Percentiles rank a stretch among this genome's conserved stretches.
These are phyloP conservation scores for Umimayanthus kanabou DNA, from an alignment of 92 coral and sea anemone genomes.

Conservation along the genomic window DNA sequence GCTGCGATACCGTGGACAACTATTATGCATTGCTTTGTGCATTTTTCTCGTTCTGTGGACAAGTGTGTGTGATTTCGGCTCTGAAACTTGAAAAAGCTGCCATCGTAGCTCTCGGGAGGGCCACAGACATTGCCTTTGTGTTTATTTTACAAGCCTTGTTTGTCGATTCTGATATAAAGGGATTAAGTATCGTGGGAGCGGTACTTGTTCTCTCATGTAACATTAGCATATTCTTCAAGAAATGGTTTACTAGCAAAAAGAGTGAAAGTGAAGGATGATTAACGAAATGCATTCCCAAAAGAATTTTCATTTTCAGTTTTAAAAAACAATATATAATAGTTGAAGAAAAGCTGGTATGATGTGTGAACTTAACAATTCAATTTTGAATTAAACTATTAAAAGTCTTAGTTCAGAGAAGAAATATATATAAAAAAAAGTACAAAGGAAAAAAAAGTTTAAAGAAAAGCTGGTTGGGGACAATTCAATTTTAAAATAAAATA, in stretches of 20 bases:
- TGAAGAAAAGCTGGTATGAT: too few species aligned
- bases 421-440: too few species aligned
- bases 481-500: too few species aligned
- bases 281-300: too few species aligned
- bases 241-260: slow-evolving; percentile 18
- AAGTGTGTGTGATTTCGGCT: slow-evolving; percentile 38
- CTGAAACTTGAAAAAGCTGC: slow-evolving; percentile 48
- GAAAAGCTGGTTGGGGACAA: too few species aligned
- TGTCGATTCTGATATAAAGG: slow-evolving; percentile 39
- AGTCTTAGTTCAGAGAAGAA: too few species aligned
- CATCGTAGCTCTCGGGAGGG: slow-evolving; percentile 55
- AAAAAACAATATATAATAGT: too few species aligned
- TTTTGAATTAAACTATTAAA: too few species aligned
- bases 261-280: too few species aligned
- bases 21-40: slow-evolving; percentile 16
- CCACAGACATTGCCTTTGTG: slow-evolving; percentile 62
- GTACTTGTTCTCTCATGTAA: slow-evolving; percentile 62
- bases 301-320: too few species aligned
- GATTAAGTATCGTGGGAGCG: slow-evolving; percentile 63
- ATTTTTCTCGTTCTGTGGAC: slow-evolving; percentile 41
- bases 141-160: slow-evolving; percentile 57
- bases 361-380: too few species aligned
- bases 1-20: slow-evolving; percentile 11
- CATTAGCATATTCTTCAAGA: slow-evolving; percentile 48
- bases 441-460: too few species aligned